Percentiles rank a stretch among this genome's conserved stretches.
These are phyloP conservation scores for Drosophila nannoptera DNA, from an alignment of 1,140 invertebrate genomes.

Conservation along the genomic window DNA sequence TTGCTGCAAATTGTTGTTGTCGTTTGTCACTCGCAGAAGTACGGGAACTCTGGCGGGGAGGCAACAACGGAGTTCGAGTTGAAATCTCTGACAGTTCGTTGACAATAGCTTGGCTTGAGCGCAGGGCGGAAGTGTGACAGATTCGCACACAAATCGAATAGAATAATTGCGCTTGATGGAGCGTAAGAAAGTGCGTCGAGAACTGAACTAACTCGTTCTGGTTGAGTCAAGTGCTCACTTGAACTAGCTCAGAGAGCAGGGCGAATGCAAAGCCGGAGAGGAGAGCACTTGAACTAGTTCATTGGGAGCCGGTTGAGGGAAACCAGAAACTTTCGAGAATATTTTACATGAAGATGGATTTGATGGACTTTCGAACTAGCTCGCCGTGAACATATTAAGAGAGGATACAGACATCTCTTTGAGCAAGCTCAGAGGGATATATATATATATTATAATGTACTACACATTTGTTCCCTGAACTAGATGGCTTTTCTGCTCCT, in stretches of 20 bases:
- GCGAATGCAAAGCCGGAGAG: too few relatives aligned
- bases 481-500: too few relatives aligned
- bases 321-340: too few relatives aligned
- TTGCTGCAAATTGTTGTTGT: constrained; percentile 66
- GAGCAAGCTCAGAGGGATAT: too few relatives aligned
- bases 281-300: background rate
- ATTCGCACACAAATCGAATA: constrained; percentile 5
- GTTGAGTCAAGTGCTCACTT: background rate
- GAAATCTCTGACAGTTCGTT: constrained; percentile 29
- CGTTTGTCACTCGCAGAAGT: constrained; percentile 38
- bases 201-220: background rate
- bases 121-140: constrained; percentile 13
- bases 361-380: background rate
- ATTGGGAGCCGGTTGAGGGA: background rate
- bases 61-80: constrained; percentile 14
- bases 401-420: too few relatives aligned
- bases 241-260: background rate
- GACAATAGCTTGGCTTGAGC: background rate
- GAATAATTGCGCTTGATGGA: constrained; percentile 22
- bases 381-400: background rate
- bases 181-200: background rate
- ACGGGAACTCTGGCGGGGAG: constrained; percentile 13
- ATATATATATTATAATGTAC: too few relatives aligned
- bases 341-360: too few relatives aligned
- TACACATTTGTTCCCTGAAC: background rate